phyloP scores from a whole-genome alignment of 2,888 invertebrate species.

The Chironomus riparius region DNA sequence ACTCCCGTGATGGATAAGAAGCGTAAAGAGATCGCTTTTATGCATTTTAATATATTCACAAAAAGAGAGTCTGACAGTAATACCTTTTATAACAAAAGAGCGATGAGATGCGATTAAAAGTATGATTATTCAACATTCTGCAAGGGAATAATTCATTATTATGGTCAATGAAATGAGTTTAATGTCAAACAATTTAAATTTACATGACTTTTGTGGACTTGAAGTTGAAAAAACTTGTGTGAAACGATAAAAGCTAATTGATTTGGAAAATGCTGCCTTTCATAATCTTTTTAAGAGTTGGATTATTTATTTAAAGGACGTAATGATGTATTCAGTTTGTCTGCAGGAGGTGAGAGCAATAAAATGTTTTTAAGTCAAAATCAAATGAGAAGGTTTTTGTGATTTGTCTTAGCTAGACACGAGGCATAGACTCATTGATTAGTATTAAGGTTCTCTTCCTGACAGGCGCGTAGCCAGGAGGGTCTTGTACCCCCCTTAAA shows the following conservation, averaged over 20 bases:
- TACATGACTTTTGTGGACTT: neutral
- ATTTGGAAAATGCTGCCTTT: neutral
- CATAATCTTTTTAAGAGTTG: neutral
- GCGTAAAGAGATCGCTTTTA: no score
- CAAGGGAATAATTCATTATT: neutral
- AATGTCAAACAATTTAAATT: neutral
- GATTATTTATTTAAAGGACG: no score
- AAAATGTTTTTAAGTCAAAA: no score
- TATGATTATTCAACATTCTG: conserved; percentile 14
- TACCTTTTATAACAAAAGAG: conserved; percentile 11
- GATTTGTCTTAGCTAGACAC: no score
- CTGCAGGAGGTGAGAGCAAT: no score
- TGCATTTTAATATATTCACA: neutral
- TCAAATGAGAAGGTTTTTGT: no score
- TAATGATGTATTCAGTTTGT: no score
- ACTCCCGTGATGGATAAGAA: neutral
- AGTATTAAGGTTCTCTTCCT: no score
- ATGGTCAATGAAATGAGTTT: neutral
- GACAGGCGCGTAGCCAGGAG: no score
- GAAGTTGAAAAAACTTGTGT: neutral
- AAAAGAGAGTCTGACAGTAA: conserved; percentile 1
- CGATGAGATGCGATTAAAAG: conserved; percentile 22
- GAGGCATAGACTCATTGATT: no score
- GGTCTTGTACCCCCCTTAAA: no score
- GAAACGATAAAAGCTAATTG: neutral